Base-by-base conservation (phyloP, 2,797 vertebrate genomes). In the Rhynchotus rufescens region DNA sequence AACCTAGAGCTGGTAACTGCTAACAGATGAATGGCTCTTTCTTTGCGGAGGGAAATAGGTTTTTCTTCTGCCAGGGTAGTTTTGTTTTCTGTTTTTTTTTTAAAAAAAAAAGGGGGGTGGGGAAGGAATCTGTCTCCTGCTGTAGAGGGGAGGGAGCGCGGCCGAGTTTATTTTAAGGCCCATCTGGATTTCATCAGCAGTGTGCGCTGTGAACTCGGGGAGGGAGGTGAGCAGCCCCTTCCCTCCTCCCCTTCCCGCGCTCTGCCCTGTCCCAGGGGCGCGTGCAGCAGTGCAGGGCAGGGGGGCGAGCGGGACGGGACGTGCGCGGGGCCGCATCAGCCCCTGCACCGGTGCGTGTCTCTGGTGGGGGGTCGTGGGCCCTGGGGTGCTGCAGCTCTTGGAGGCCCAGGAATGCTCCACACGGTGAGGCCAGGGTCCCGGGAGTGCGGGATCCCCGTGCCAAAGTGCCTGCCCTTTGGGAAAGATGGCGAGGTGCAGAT, bases 151-250 rank as follows among this genome's bases (percentile, higher is more conserved):
- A 61, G 69, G 81, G 73, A 80, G 38, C 7, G 60, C 76, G 22
- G 73, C 56, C 15, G 84, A 84, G 88, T 87, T 90, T 83, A 87
- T 91, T 68, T 94, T 72, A 60, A 92, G 51, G 87, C 60, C 86
- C 95, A 94, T 97, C 96, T 96, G 95, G 95, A 95, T 95, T 91
- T 79, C 88, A 97, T 95, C 95, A 93, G 81, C 77, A 81, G 85
- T 47, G 72, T 81, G 82, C 15, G 42, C 87, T 17, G 11, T 22
- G 83, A 88, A 75, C 73, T 85, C 67, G 1, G 4, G 51, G 52
- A 56, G 49, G 2, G 15, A 83, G 54, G 78, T 28, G 8, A 49
- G 75, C 68, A 79, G 73, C 72, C 67, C 60, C 57, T 7, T 61
- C 77, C 36, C 45, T 5, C 5, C 14, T 20, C 94, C 49, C 49